phyloP scores from a whole-genome alignment of 2,113 vertebrate genomes.

The Symphodus melops region DNA sequence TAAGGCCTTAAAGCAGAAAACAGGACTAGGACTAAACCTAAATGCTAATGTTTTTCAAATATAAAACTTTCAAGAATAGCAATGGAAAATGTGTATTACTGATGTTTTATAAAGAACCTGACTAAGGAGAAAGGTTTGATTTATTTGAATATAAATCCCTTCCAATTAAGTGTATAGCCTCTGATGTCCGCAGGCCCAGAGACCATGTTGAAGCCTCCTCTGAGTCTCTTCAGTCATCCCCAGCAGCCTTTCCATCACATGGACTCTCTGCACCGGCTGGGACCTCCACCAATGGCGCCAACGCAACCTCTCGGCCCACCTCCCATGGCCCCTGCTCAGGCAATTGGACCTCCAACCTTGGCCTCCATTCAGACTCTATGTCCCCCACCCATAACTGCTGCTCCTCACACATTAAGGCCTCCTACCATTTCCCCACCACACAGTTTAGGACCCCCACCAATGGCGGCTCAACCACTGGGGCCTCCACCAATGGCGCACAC shows the following conservation, averaged over 20 bases:
- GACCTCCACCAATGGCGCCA: constrained; percentile 73
- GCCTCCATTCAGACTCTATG: constrained; percentile 55
- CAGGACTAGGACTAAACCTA: too few species aligned
- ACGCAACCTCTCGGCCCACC: constrained; percentile 67
- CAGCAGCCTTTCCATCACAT: constrained; percentile 85
- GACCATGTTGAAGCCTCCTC: constrained; percentile 77
- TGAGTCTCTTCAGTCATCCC: constrained; percentile 84
- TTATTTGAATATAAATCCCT: too few species aligned
- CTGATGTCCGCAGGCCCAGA: constrained; percentile 76
- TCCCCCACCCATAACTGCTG: constrained; percentile 55
- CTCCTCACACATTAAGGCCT: constrained; percentile 72
- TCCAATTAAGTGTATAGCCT: neutral
- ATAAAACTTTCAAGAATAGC: too few species aligned
- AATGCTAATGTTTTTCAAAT: too few species aligned
- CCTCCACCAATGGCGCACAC: constrained; percentile 68
- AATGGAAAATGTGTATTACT: too few species aligned
- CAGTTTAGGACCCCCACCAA: constrained; percentile 75
- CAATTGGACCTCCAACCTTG: constrained; percentile 72
- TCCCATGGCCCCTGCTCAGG: constrained; percentile 63
- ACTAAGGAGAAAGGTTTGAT: neutral
- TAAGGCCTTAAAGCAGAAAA: too few species aligned
- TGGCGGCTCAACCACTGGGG: constrained; percentile 61
- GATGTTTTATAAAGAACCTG: too few species aligned
- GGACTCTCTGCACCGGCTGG: constrained; percentile 83
- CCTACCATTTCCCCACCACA: constrained; percentile 60